Base-by-base conservation (phyloP, 2,113 vertebrate species). In the Oostethus manadensis region DNA sequence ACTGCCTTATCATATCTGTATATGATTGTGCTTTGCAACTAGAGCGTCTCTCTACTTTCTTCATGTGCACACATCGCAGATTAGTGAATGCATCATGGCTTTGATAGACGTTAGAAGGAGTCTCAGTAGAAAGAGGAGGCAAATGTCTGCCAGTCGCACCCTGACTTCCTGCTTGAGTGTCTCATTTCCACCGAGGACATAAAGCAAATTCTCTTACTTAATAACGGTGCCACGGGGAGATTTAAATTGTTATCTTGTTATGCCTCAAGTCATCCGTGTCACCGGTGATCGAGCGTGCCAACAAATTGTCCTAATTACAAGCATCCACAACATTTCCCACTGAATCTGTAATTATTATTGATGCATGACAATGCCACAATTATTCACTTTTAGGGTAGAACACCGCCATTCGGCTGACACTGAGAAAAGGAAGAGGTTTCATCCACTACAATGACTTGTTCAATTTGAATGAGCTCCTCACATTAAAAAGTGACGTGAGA, bases 61-160 rank as follows among this genome's bases (percentile, higher is more conserved):
- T 78, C 67, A 85, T 84, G 77, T 77, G 71, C 44, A 55, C 62
- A 77, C 74, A n/a, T n/a, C 55, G 48, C 73, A 79, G 71, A 76
- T 68, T 60, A 63, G 43, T 54, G 23, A 63, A 57, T 26, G 46
- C 68, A 54, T 29, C 7, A 49, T 64, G 62, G 62, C 70, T 82
- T 67, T 66, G 69, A 78, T 78, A 71, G 46, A 73, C 72, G 75
- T 74, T 79, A 57, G 58, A 73, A 78, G 60, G 21, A 61, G 64
- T 70, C 66, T 74, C 62, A 46, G 44, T 13, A 20, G 57, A 56
- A 42, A 76, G 73, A 47, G 23, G 22, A 57, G 38, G 56, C 71
- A 79, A 83, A 77, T 71, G 62, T 77, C 68, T 79, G 44, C 51
- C 9, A 26, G 68, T 64, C 66, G 63, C 54, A 72, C 62, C 77